A percentile compares a stretch with the other conserved stretches of the same genome.
Evolutionary conservation across 92 coral and sea anemone species (phyloP).

Genomic region (Chrysogorgia sp.): DNA sequence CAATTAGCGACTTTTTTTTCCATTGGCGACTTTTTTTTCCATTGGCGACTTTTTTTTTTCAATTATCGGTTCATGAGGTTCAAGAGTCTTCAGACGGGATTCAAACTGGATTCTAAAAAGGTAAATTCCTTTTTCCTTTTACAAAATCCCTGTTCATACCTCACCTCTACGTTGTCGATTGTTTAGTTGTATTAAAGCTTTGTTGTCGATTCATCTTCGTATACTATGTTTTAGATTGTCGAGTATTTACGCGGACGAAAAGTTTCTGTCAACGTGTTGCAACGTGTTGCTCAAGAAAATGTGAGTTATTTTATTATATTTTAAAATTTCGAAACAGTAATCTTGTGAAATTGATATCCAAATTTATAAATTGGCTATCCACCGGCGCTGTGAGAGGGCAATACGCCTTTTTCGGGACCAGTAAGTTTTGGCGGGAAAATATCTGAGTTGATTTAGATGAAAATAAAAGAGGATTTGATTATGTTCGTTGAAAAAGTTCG

Average conservation of each 20-base stretch:
- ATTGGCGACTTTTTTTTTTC: not conserved
- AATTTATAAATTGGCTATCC: not conserved
- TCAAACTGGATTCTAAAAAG: not conserved
- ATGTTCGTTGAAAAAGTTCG: too few relatives aligned
- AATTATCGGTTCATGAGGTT: not conserved
- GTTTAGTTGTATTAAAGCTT: not conserved
- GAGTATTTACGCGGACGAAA: slow-evolving; percentile 1
- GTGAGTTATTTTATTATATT: not conserved
- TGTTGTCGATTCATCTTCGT: not conserved
- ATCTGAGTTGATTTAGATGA: too few relatives aligned
- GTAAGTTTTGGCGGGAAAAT: too few relatives aligned
- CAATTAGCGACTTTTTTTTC: not conserved
- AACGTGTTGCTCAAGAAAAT: not conserved
- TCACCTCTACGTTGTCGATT: not conserved
- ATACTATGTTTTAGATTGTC: not conserved
- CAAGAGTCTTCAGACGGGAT: too few relatives aligned
- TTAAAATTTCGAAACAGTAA: not conserved
- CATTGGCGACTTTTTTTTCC: not conserved
- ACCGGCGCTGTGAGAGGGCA: too few relatives aligned
- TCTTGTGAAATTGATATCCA: too few relatives aligned
- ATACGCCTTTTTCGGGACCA: too few relatives aligned
- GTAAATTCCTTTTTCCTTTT: not conserved
- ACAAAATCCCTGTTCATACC: not conserved
- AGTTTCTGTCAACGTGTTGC: not conserved
- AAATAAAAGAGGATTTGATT: too few relatives aligned